Evolutionary conservation across 2,888 invertebrate genomes (phyloP).

Genomic region (Drosophila tripunctata): DNA sequence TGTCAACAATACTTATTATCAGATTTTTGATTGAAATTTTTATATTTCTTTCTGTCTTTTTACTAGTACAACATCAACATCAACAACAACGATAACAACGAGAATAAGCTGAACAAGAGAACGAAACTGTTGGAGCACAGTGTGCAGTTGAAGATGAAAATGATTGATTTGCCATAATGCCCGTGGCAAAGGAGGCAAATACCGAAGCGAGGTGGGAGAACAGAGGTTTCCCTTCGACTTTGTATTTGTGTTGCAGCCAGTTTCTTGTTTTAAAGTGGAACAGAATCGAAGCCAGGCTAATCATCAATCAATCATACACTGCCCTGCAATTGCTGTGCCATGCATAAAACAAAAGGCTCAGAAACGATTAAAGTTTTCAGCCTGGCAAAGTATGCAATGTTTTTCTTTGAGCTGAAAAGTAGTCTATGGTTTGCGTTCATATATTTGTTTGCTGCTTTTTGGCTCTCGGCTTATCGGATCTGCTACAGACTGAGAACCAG

Average conservation of each 20-base stretch:
- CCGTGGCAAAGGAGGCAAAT: conserved; percentile 16
- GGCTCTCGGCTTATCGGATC: conserved; percentile 26
- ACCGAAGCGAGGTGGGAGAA: not conserved
- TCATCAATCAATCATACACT: conserved; percentile 73
- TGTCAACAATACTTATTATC: conserved; percentile 70
- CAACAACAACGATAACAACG: conserved; percentile 25
- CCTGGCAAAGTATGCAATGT: conserved; percentile 38
- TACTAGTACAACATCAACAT: conserved; percentile 25
- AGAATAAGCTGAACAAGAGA: conserved; percentile 9
- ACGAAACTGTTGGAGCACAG: conserved; percentile 41
- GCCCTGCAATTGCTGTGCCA: conserved; percentile 51
- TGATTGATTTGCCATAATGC: conserved; percentile 73
- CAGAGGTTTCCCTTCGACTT: conserved; percentile 26
- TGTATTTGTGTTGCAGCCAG: conserved; percentile 62
- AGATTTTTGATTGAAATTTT: conserved; percentile 69
- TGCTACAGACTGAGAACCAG: not conserved
- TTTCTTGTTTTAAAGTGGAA: conserved; percentile 53
- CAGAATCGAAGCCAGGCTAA: conserved; percentile 48
- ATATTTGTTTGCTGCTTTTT: conserved; percentile 8
- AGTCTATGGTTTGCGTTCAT: conserved; percentile 12
- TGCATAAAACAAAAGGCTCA: conserved; percentile 61
- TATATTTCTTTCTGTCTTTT: conserved; percentile 19
- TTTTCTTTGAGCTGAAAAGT: conserved; percentile 41
- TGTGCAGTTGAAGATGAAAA: conserved; percentile 66
- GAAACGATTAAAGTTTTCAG: conserved; percentile 37